Evolutionary conservation across 1,140 invertebrate genomes (phyloP), one percentile per base, ranked within the genome.

Genomic region (Cydia strobilella): DNA sequence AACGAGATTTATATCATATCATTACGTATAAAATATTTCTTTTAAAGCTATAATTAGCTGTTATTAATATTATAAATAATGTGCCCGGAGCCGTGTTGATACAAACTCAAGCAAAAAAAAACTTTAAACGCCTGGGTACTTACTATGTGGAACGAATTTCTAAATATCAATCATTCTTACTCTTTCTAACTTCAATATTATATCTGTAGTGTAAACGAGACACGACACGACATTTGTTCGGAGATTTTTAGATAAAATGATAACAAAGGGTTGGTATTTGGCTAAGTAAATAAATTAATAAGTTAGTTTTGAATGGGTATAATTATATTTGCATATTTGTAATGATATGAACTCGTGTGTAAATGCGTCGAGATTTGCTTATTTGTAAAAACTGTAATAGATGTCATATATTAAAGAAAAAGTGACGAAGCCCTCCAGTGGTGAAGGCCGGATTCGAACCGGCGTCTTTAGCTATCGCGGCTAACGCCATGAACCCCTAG

Each of bases 11-110:
- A 92, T 91, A 92, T 90, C 87, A 79, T 84, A 86, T 91, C 90
- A 92, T 92, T 92, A 90, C 85, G 85, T 86, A 91, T 90, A 92
- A 91, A 91, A 92, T 92, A 92, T 92, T 92, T 92, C 89, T 90
- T 88, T 91, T 89, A 90, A 90, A 86, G 83, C 81, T 91, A 90
- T 92, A 88, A 92, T 92, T 92, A 92, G 87, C 80, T 89, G 89
- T 90, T 91, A 92, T 92, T 92, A 92, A 92, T 91, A 92, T 90
- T 90, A 86, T 90, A 90, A 92, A 92, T 90, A 90, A 90, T 86
- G 85, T 81, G 75, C 76, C 74, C 59, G 59, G 69, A 62, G 42
- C 59, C 39, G 74, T 84, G 85, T 84, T 86, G 82, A 86, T 88
- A 81, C 74, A 74, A 74, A 69, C 31, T 12, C 23, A 66, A 66